Evolutionary conservation across 2,113 vertebrate genomes (phyloP).

Genomic region (crab-eating macaque (Macaca fascicularis)): DNA sequence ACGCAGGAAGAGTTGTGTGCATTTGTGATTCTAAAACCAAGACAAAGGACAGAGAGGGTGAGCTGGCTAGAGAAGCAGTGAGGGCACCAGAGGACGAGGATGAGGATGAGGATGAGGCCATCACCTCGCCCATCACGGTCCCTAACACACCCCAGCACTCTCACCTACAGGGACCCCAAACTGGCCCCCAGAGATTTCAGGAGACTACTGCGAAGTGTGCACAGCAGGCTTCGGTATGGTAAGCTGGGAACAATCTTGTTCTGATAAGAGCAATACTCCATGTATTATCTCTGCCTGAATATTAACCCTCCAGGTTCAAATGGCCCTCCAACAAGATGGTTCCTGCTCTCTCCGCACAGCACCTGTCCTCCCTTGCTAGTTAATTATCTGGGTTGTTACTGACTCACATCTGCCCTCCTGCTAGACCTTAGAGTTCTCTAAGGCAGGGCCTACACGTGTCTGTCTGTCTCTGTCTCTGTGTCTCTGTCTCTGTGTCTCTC

Average conservation of each 20-base stretch:
- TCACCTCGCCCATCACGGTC: fast-evolving
- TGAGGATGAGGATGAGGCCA: background rate
- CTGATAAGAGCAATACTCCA: background rate
- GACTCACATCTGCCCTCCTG: background rate
- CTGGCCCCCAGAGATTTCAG: background rate
- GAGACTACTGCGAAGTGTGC: background rate
- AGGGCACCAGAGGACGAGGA: background rate
- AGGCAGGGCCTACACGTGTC: background rate
- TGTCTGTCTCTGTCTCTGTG: too few relatives aligned
- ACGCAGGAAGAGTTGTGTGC: constrained; percentile 80
- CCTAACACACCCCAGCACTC: background rate
- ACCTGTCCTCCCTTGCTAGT: background rate
- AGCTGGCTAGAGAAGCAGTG: background rate
- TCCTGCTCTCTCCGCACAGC: background rate
- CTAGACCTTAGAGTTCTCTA: background rate
- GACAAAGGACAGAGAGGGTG: background rate
- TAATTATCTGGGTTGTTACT: background rate
- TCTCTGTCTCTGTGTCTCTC: too few relatives aligned
- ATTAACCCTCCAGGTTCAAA: background rate
- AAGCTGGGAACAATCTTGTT: background rate
- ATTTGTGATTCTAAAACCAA: constrained; percentile 78
- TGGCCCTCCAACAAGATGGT: background rate
- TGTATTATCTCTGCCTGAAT: background rate
- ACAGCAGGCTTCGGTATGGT: background rate
- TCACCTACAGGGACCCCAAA: background rate